phyloP scores from a whole-genome alignment of 2,113 vertebrate genomes.

The Poeciliopsis retropinna region DNA sequence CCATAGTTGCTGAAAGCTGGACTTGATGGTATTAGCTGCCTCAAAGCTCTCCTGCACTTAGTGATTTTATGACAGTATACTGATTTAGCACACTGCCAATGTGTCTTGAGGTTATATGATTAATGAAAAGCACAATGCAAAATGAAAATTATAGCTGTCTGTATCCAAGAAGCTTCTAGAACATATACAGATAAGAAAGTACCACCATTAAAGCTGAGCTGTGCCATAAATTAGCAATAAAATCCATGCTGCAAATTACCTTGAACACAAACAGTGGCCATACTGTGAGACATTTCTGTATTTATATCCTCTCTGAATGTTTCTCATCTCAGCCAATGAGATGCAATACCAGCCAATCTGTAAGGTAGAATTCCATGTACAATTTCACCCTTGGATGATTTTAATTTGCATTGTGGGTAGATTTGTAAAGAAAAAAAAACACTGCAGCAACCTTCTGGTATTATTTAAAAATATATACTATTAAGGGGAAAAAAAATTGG shows the following conservation, averaged over 20 bases:
- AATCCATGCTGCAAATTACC: not conserved
- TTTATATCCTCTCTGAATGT: constrained; percentile 24
- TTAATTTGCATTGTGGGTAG: constrained; percentile 50
- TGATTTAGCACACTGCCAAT: constrained; percentile 28
- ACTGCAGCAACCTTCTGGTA: constrained; percentile 9
- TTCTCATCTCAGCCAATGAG: constrained; percentile 32
- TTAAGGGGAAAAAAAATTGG: not conserved
- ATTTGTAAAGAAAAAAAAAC: constrained; percentile 39
- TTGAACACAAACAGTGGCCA: constrained; percentile 7
- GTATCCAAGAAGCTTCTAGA: constrained; percentile 17
- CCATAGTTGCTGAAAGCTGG: not conserved
- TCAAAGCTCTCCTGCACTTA: not conserved
- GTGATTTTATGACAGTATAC: constrained; percentile 13
- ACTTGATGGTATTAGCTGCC: constrained; percentile 2
- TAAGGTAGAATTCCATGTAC: constrained; percentile 59
- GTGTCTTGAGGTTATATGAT: constrained; percentile 32
- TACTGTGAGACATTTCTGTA: constrained; percentile 6
- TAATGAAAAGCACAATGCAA: constrained; percentile 43
- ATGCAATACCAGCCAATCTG: constrained; percentile 42
- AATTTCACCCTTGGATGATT: constrained; percentile 51
- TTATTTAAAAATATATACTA: not conserved
- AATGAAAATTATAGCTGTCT: constrained; percentile 22
- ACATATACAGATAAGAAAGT: constrained; percentile 20
- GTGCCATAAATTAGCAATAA: rapidly evolving
- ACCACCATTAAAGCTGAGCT: not conserved